Base-by-base conservation (phyloP, 2,113 vertebrate genomes). In the Parus major region DNA sequence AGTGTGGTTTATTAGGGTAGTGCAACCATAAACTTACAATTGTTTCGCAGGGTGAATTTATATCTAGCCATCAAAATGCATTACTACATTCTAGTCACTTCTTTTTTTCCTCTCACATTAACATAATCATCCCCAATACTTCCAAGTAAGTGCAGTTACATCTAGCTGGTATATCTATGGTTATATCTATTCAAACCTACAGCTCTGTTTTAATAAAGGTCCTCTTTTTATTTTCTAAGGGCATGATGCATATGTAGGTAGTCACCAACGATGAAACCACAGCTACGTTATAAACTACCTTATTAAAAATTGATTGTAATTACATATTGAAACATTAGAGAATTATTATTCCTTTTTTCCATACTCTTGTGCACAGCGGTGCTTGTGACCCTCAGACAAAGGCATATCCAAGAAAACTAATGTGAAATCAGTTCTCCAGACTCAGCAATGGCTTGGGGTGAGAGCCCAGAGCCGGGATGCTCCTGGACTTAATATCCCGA, bases 1-100 rank as follows among this genome's bases (percentile, higher is more conserved):
- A 95, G 15, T 10, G 57, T 92, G 72, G 84, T 88, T 96, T 93
- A 96, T 95, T 92, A 93, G 47, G 71, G 35, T 85, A 78, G 69
- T 63, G 66, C 44, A 49, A 25, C 63, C 61, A 81, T 87, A 84
- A 93, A 95, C n/a, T 53, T 61, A 59, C 3, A 63, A 33, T 64
- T 89, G 61, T 91, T 93, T 80, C 53, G 39, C 31, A 13, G 41
- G n/a, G 78, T 59, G 82, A 53, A 91, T 97, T 86, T 97, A 93
- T 39, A 79, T 36, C 33, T 60, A 42, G 88, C 64, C 87, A 93
- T 91, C 76, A 96, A 92, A 93, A 95, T 94, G 59, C 81, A 72
- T 33, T 56, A 52, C 52, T 70, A 53, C 5, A 6, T 79, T 73
- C 31, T 61, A 65, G n/a, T 35, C 28, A 20, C 15, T 72, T 57